Base-by-base conservation (phyloP, 2,888 invertebrate species). In the Diaphora mendica region DNA sequence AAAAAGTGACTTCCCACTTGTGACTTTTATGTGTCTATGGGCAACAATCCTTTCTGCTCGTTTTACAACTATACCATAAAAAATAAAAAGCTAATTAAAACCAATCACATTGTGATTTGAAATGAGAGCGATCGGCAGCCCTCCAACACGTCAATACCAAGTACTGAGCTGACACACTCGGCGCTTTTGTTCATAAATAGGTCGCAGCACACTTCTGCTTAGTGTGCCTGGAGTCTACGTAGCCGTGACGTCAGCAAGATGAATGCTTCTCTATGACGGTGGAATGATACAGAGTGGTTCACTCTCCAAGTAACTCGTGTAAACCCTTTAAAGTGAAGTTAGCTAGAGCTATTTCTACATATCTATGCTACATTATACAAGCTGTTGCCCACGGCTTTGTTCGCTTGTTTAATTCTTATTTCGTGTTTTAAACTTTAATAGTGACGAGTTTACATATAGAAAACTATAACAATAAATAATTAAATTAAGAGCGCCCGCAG, bases 151-250 rank as follows among this genome's bases (percentile, higher is more conserved):
- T 85, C 83, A 81, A 85, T 81, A 78, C 74, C 23, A 72, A 48
- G 83, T 82, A 84, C 77, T 77, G 64, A 59, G 68, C 74, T 83
- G 85, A 75, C 85, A 84, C 83, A 79, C 80, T 76, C 79, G 76
- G 82, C 82, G 71, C 87, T 89, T 89, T 87, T 90, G 90, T 90
- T 79, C 75, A 70, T 71, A 91, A 80, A 86, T 90, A 81, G 91
- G 91, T 89, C 91, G 87, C 76, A 79, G 82, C 86, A 84, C 85
- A 83, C 88, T 88, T 79, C 74, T 83, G 80, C 71, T 68, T 51
- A 68, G 74, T 33, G 44, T 35, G 68, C 39, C 71, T 44, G 59
- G 67, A 51, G 70, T 35, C 55, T 64, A 68, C 33, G 70, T 66
- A 66, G 67, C 48, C 20, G 55, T 72, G 72, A 67, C 70, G 75